phyloP scores from a whole-genome alignment of 2,797 vertebrate genomes.

The Hoplostethus atlanticus region DNA sequence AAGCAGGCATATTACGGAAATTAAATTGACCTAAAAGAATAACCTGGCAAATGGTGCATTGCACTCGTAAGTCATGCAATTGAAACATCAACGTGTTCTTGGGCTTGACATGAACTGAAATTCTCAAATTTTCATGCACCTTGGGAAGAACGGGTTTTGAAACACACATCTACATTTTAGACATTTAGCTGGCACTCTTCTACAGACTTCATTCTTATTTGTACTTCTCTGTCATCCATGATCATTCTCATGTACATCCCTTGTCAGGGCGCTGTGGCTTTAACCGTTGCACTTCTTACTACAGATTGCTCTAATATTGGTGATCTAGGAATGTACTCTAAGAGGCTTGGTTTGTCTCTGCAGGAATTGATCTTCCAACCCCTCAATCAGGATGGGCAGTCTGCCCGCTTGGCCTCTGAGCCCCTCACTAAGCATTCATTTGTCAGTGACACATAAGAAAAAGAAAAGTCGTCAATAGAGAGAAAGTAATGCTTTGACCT shows the following conservation, averaged over 20 bases:
- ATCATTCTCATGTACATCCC: neutral
- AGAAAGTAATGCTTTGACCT: constrained; percentile 15
- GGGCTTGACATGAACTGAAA: constrained; percentile 45
- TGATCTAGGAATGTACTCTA: constrained; percentile 42
- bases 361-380: constrained; percentile 13
- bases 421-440: neutral
- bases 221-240: neutral
- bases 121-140: constrained; percentile 36
- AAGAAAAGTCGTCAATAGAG: constrained; percentile 1
- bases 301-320: neutral
- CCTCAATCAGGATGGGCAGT: constrained; percentile 10
- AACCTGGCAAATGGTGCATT: constrained; percentile 39
- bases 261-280: constrained; percentile 16
- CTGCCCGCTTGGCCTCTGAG: constrained; percentile 24
- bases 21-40: constrained; percentile 64
- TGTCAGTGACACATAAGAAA: constrained; percentile 10
- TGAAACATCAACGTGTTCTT: constrained; percentile 53
- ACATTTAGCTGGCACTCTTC: too few species aligned
- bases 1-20: constrained; percentile 59
- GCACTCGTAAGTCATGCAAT: constrained; percentile 46
- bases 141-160: neutral
- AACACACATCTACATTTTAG: neutral
- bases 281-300: constrained; percentile 15
- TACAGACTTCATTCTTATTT: too few species aligned
- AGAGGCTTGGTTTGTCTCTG: constrained; percentile 18